Base-by-base conservation (phyloP, 2,113 vertebrate genomes). In the Lasiurus cinereus region DNA sequence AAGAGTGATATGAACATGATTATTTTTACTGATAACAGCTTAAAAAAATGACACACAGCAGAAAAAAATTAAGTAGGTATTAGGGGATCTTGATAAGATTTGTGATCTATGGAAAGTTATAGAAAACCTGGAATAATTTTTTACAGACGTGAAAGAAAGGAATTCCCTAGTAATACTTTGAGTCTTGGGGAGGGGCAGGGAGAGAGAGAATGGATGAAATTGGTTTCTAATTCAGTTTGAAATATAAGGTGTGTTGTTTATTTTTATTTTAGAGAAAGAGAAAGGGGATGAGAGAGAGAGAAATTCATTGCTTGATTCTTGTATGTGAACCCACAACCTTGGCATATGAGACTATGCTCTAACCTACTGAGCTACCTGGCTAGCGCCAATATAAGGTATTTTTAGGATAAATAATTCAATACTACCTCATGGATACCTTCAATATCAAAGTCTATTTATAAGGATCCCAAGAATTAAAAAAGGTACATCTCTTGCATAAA, bases 1-100 rank as follows among this genome's bases (percentile, higher is more conserved):
- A 82, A 80, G 39, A 91, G 46, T 86, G 78, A 84, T 78, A 87
- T 19, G 73, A 86, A 96, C 6, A 24, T 86, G 89, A 91, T 91
- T 92, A 33, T 73, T 94, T 94, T 80, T 90, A 69, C 56, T 76
- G 46, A 54, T 48, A 89, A 86, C 22, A 86, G 18, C 69, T 80
- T 91, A 88, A 87, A 46, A 46, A 91, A 43, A 64, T 83, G 36
- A 64, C 54, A 88, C 6, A 14, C 22, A 87, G 64, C 33, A 80
- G 29, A 22, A 83, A 87, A 96, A 90, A 82, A 85, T 50, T 66
- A 83, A 91, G 11, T 70, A 66, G 27, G 21, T 92, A 48, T 79
- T 82, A 70, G 6, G 27, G 19, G 29, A 88, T 70, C 22, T 67
- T 72, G 5, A 3, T 73, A 84, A 93, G 29, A 43, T 46, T 4